A percentile compares a stretch with the other conserved stretches of the same genome.
These are phyloP conservation scores for Kryptopterus vitreolus DNA, from an alignment of 2,797 vertebrate species.

Conservation along the genomic window DNA sequence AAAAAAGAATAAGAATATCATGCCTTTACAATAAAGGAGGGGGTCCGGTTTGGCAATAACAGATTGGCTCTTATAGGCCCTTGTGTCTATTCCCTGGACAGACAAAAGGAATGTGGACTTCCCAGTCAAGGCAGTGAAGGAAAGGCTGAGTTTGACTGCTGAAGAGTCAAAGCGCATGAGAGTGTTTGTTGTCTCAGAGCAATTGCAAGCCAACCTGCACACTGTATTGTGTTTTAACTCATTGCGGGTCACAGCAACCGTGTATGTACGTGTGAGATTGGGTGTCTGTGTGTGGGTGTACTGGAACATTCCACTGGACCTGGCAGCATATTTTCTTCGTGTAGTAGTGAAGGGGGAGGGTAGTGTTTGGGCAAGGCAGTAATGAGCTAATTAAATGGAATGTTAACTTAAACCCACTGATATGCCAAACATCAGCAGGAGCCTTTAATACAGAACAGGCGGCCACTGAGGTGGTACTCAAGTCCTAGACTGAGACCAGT, in stretches of 20 bases:
- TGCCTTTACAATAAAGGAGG: slow-evolving; percentile 12
- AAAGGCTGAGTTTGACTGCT: neutral
- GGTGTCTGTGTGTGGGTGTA: slow-evolving; percentile 29
- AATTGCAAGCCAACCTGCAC: slow-evolving; percentile 28
- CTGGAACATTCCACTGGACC: slow-evolving; percentile 47
- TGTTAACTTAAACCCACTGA: slow-evolving; percentile 48
- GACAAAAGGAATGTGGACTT: slow-evolving; percentile 35
- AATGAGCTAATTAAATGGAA: slow-evolving; percentile 53
- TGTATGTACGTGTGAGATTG: slow-evolving; percentile 26
- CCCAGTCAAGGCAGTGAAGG: slow-evolving; percentile 13
- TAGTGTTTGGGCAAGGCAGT: slow-evolving; percentile 35
- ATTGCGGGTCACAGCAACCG: slow-evolving; percentile 18
- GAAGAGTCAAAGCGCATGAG: slow-evolving; percentile 26
- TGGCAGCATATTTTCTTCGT: slow-evolving; percentile 44
- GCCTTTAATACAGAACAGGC: slow-evolving; percentile 23
- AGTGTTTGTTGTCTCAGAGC: slow-evolving; percentile 39
- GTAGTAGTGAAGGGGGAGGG: slow-evolving; percentile 32
- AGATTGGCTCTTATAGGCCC: slow-evolving; percentile 19
- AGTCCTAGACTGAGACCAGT: neutral
- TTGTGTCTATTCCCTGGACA: slow-evolving; percentile 27
- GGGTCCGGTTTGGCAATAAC: slow-evolving; percentile 1
- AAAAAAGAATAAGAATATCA: slow-evolving; percentile 30
- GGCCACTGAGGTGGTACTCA: neutral
- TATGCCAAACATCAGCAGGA: slow-evolving; percentile 41
- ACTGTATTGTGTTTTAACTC: slow-evolving; percentile 43